Percentiles rank a stretch among this genome's conserved stretches.
These are phyloP conservation scores for Mamestra configurata DNA, from an alignment of 1,140 invertebrate genomes.

Conservation along the genomic window DNA sequence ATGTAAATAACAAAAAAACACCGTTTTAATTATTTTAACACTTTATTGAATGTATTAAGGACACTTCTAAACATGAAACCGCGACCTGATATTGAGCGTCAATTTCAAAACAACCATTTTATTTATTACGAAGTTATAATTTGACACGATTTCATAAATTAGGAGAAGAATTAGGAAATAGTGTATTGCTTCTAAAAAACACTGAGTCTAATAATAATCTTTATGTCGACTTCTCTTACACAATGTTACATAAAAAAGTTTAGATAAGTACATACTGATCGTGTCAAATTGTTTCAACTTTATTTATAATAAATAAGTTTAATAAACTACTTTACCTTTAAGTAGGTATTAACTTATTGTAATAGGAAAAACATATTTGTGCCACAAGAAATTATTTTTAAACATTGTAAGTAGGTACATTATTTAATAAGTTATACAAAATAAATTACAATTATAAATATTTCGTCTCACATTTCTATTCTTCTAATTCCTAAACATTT, in stretches of 20 bases:
- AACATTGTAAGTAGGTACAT: background rate
- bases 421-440: slow-evolving; percentile 30
- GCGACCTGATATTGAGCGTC: slow-evolving; percentile 72
- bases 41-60: slow-evolving; percentile 77
- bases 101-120: slow-evolving; percentile 69
- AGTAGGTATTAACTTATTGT: background rate
- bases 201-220: no score
- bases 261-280: no score
- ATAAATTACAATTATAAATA: slow-evolving; percentile 41
- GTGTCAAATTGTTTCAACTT: slow-evolving; percentile 7
- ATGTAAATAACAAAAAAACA: slow-evolving; percentile 27
- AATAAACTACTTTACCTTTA: background rate
- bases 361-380: slow-evolving; percentile 18
- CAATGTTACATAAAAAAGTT: no score
- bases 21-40: slow-evolving; percentile 57
- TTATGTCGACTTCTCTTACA: no score
- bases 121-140: background rate
- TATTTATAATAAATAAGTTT: slow-evolving; percentile 14
- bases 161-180: background rate
- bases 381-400: slow-evolving; percentile 38
- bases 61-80: slow-evolving; percentile 78
- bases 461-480: slow-evolving; percentile 27
- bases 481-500: slow-evolving; percentile 35
- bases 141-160: slow-evolving; percentile 4
- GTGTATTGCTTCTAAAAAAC: background rate